Base-by-base conservation (phyloP, 2,888 invertebrate species). In the Psococerastis gibbosa region DNA sequence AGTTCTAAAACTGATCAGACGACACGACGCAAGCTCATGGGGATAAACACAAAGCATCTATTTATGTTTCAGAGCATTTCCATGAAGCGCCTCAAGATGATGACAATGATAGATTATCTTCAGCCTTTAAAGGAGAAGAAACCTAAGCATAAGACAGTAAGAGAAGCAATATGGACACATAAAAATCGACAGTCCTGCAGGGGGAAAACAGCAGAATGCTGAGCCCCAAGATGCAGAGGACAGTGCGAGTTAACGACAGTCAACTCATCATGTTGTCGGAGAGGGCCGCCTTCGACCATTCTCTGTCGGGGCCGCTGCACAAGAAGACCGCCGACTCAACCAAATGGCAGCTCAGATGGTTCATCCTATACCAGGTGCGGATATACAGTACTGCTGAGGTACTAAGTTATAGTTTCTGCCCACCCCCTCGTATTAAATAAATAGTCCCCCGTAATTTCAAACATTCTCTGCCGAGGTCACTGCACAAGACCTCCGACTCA, bases 291-390 rank as follows among this genome's bases (percentile, higher is more conserved):
- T 76, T 77, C 56, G 88, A 89, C 59, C 78, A 81, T 58, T 73
- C 77, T n/a, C 67, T 81, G 65, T 70, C 78, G 44, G 88, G 89
- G 42, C 81, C 81, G 60, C 69, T 89, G 48, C 78, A 84, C 66
- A 89, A 89, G 61, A 68, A 81, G 53, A 83, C 82, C 43, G 76
- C 82, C 1, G 87, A 88, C 58, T 81, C 75, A 54, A 76, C 76
- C 50, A 88, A 85, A 63, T 91, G 91, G 91, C 87, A 88, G 59
- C 64, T 76, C 42, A 66, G 82, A 43, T 82, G 80, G 78, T 83
- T 83, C 60, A 70, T 81, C 22, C 68, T 83, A 2, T 83, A 83
- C 55, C 82, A 83, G 75, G 83, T 82, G 60, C 65, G 58, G 51
- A 9, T 17, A n/a, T n/a, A n/a, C n/a, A n/a, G n/a, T n/a, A n/a